Evolutionary conservation across 2,113 vertebrate species (phyloP).

Genomic region (Oryzias woworae): DNA sequence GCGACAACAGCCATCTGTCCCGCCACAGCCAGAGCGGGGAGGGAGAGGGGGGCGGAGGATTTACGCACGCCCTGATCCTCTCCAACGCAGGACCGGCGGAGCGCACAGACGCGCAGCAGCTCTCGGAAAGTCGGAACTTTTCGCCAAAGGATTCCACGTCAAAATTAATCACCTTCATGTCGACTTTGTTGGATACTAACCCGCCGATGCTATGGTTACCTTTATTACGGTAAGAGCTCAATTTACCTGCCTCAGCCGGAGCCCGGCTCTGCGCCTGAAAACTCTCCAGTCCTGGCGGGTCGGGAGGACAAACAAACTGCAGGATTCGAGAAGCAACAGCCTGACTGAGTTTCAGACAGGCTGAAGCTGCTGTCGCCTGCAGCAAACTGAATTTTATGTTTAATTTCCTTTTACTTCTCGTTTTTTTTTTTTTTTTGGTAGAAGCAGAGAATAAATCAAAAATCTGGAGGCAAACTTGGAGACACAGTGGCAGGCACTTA

Average conservation of each 20-base stretch:
- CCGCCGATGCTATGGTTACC: conserved; percentile 99
- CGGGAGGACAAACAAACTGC: no score
- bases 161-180: conserved; percentile 93
- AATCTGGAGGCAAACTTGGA: conserved; percentile 50
- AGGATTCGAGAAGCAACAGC: no score
- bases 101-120: conserved; percentile 58
- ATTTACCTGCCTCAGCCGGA: no score
- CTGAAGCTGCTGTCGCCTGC: no score
- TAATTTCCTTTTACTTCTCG: no score
- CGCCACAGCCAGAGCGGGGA: conserved; percentile 44
- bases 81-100: conserved; percentile 63
- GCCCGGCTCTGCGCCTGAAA: no score
- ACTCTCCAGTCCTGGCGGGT: no score
- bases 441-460: neutral
- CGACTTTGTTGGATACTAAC: conserved; percentile 89
- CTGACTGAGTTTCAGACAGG: no score
- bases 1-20: conserved; percentile 66
- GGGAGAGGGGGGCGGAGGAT: conserved; percentile 41
- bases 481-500: conserved; percentile 45
- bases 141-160: conserved; percentile 77
- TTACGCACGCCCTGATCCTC: conserved; percentile 72
- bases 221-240: conserved; percentile 90
- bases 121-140: conserved; percentile 82
- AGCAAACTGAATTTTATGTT: no score
- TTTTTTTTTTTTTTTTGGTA: no score